Conservation (phyloP, 2,797 vertebrate genomes). For the Fistularia commersonii region DNA sequence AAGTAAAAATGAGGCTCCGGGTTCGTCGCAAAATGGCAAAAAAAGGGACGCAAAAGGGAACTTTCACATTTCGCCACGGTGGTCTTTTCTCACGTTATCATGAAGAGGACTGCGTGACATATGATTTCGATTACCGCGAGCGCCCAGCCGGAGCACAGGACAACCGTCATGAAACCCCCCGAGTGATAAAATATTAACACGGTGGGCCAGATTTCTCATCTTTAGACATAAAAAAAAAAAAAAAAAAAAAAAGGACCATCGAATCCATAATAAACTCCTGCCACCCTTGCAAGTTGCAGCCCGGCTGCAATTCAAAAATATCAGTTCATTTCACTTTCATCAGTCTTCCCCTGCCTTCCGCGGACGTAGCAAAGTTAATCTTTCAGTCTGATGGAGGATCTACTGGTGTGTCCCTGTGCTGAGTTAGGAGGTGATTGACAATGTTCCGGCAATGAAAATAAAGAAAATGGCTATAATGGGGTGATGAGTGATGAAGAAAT, state of each 20-base stretch:
- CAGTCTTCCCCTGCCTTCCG: slow-evolving; percentile 25
- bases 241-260: slow-evolving; percentile 22
- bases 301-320: too few relatives aligned
- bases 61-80: too few relatives aligned
- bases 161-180: too few relatives aligned
- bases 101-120: too few relatives aligned
- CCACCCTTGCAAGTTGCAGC: slow-evolving; percentile 21
- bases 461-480: slow-evolving; percentile 26
- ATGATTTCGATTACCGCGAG: too few relatives aligned
- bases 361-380: slow-evolving; percentile 41
- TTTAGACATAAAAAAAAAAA: neutral
- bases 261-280: slow-evolving; percentile 33
- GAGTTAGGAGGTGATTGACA: slow-evolving; percentile 29
- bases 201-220: neutral
- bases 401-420: slow-evolving; percentile 22
- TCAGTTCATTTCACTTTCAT: slow-evolving; percentile 31
- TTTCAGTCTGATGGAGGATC: slow-evolving; percentile 65
- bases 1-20: too few relatives aligned
- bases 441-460: slow-evolving; percentile 36
- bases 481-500: slow-evolving; percentile 22
- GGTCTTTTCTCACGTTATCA: too few relatives aligned
- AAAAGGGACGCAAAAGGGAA: too few relatives aligned
- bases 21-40: too few relatives aligned
- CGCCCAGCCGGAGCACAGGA: too few relatives aligned
- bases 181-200: too few relatives aligned